Base-by-base conservation (phyloP, 2,888 invertebrate species). In the Chrysotoxum bicinctum region DNA sequence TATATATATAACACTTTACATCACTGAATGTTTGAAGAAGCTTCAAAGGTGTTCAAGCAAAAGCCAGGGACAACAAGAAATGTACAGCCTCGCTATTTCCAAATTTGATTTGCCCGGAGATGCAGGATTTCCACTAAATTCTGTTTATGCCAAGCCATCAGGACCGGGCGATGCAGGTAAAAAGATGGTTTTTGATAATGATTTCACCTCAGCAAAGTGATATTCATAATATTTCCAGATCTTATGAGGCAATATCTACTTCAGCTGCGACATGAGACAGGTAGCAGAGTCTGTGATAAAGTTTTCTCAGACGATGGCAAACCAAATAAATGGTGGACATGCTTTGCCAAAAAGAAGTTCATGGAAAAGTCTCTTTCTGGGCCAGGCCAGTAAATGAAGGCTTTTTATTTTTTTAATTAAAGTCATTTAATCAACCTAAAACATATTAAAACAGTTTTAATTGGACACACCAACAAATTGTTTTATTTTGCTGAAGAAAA, bases 271-370 rank as follows among this genome's bases (percentile, higher is more conserved):
- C 98, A 99, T 92, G 99, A 99, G 93, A 97, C 98, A 32, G 99
- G 99, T 2, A 93, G 94, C 70, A 94, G 99, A 87, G 95, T 99
- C 14, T 95, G 97, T 91, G 98, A 99, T 81, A 97, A 96, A 93
- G 99, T 94, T 2, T 99, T 98, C 92, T 94, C 95, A 12, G 97
- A 97, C 87, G 97, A 97, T 91, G 98, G 98, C 8, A 98, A 98
- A 90, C 98, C 99, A 9, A 98, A 97, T 91, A 99, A 99, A 93
- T 99, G 99, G 99, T 99, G 99, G 99, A 93, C 99, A 75, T 99
- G 99, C 91, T 99, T 99, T 93, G 97, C 98, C 32, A 98, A 98
- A 91, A 98, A 98, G 94, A 98, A 98, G 94, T 99, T 99, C 92
- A 99, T 99, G 99, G 99, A 99, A 92, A 99, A 99, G 91, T 98